A percentile compares a stretch with the other conserved stretches of the same genome.
These are phyloP conservation scores for Leptinotarsa haldemani DNA, from an alignment of 2,888 invertebrate genomes.

Conservation along the genomic window DNA sequence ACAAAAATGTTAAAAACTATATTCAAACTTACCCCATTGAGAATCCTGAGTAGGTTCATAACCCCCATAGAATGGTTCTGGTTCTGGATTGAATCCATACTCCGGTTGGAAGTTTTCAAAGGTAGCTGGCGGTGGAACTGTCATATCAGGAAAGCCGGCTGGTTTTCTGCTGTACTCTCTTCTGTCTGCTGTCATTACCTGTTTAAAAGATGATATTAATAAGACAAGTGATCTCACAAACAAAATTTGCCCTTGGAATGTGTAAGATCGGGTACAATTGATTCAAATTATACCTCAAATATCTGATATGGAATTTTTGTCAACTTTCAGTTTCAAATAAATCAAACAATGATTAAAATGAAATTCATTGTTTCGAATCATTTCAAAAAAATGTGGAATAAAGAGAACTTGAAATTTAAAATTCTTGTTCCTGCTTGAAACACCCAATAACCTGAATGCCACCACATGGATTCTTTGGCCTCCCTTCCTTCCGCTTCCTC, in stretches of 20 bases:
- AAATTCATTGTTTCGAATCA: no score
- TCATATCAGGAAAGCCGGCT: constrained; percentile 71
- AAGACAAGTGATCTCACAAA: neutral
- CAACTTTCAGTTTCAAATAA: no score
- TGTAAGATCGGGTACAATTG: neutral
- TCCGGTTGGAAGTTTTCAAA: constrained; percentile 65
- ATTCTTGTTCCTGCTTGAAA: neutral
- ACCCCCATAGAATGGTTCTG: constrained; percentile 70
- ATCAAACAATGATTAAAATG: no score
- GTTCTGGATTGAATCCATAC: constrained; percentile 68
- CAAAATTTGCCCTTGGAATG: constrained; percentile 8
- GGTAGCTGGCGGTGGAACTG: constrained; percentile 71
- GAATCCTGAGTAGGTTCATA: constrained; percentile 81
- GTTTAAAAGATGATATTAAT: neutral
- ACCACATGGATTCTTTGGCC: neutral
- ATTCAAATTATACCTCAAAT: neutral
- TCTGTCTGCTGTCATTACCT: constrained; percentile 92
- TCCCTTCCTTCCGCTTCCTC: neutral
- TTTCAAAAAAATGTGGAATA: neutral
- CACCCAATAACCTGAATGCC: neutral
- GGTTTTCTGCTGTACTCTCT: constrained; percentile 84
- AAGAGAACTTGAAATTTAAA: neutral
- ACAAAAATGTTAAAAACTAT: neutral
- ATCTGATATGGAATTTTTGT: neutral
- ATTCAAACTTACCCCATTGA: constrained; percentile 71